phyloP scores from a whole-genome alignment of 2,888 invertebrate species.

The Taphrorychus bicolor region DNA sequence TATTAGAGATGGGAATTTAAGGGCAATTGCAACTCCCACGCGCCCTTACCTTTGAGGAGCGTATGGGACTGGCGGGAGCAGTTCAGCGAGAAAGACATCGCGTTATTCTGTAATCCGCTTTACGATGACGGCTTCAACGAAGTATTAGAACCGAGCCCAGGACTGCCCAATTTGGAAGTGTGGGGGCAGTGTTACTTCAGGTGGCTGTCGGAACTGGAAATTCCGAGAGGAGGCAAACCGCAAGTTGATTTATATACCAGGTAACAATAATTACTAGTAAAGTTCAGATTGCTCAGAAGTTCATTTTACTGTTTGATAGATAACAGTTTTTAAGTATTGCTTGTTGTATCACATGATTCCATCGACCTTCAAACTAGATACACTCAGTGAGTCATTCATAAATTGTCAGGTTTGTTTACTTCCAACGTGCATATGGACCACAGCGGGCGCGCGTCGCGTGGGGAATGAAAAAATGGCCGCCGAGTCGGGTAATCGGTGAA shows the following conservation, averaged over 20 bases:
- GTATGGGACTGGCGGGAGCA: constrained; percentile 94
- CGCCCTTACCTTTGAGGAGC: constrained; percentile 70
- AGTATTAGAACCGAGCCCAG: constrained; percentile 62
- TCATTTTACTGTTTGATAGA: not conserved
- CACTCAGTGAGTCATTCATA: no score
- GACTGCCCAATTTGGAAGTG: constrained; percentile 69
- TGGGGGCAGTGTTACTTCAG: constrained; percentile 93
- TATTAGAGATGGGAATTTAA: not conserved
- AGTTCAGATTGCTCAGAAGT: not conserved
- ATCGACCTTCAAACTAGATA: no score
- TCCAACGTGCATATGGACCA: no score
- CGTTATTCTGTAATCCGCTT: constrained; percentile 85
- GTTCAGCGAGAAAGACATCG: constrained; percentile 80
- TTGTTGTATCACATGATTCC: no score
- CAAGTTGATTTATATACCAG: constrained; percentile 66
- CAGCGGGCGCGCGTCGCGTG: no score
- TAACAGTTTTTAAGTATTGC: no score
- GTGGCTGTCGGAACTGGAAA: constrained; percentile 85
- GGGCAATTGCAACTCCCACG: constrained; percentile 34
- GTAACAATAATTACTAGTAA: constrained; percentile 27
- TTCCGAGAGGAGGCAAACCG: constrained; percentile 72
- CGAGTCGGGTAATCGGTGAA: no score
- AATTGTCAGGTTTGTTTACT: no score
- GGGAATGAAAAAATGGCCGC: no score
- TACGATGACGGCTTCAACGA: constrained; percentile 62